Evolutionary conservation across 92 coral and sea anemone species (phyloP), one percentile per base, ranked within the genome.

Genomic region (Hydrozoanthus gracilis): DNA sequence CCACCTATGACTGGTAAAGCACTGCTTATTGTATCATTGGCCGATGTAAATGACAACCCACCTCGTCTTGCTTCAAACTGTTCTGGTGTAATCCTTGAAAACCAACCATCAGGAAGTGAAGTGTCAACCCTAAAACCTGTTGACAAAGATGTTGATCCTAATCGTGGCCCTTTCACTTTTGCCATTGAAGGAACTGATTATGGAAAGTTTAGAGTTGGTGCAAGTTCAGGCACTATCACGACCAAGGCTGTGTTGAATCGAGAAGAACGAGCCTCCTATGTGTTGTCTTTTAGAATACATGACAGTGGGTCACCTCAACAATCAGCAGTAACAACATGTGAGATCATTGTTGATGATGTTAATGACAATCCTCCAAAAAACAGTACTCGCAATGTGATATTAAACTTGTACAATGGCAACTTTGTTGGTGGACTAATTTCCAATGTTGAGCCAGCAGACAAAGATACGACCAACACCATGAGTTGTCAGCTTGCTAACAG

Each of bases 11-110:
- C 89, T 27, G 95, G 99, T 73, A 86, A 82, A 62, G 98, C 95
- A 51, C 79, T 90, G 60, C 92, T 97, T 49, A 48, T 90, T 58
- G 93, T 97, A 17, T 89, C 88, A 39, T 67, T 97, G 54, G 90
- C 84, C 44, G 99, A 97, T 77, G 54, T 95, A 52, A 97, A 97
- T 79, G 99, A 97, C 64, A 97, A 97, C 84, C 88, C 99, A 44
- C 99, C 99, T 39, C 76, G 49, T 20, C 95, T 97, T 27, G 86
- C 86, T 14, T 66, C 72, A 45, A 82, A 88, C 82, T 91, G 95
- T 60, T 82, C 91, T 77, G 99, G 95, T 10, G 87, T 44, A 44
- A 88, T 97, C 44, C 71, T 70, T 35, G 99, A 97, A 83, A 95
- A 95, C 86, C 78, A 90, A 77, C 91, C 87, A 9, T 51, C 78